Conservation (phyloP, 2,888 invertebrate species). For the Formica aserva region DNA sequence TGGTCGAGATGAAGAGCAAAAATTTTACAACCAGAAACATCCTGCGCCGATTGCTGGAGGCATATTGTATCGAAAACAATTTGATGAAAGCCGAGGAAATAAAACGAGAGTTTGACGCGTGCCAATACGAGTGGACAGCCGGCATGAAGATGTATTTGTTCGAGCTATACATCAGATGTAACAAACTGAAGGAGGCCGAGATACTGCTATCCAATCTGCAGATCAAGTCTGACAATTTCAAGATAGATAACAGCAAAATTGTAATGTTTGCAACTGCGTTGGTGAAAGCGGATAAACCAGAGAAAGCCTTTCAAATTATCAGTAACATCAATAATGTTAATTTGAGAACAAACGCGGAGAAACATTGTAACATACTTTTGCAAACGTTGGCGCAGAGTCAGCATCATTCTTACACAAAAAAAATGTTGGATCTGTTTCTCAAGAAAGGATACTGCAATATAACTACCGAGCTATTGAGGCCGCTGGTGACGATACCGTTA, state of each 20-base stretch:
- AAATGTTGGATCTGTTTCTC: conserved; percentile 87
- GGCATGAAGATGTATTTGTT: conserved; percentile 90
- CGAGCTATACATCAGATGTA: conserved; percentile 88
- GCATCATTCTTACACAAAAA: conserved; percentile 84
- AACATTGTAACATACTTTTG: conserved; percentile 89
- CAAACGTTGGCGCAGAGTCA: conserved; percentile 86
- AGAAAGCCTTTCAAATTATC: conserved; percentile 56
- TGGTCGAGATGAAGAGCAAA: conserved; percentile 89
- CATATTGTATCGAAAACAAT: conserved; percentile 88
- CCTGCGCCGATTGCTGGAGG: conserved; percentile 88
- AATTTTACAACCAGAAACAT: conserved; percentile 90
- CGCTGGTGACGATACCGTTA: conserved; percentile 88
- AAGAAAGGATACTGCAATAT: conserved; percentile 87
- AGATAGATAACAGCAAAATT: conserved; percentile 89
- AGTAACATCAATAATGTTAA: neutral
- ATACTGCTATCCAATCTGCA: conserved; percentile 87
- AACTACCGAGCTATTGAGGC: conserved; percentile 88
- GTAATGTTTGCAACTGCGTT: conserved; percentile 89
- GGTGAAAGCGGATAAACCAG: conserved; percentile 84
- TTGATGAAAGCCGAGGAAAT: conserved; percentile 87
- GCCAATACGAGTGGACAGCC: conserved; percentile 85
- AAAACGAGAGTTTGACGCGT: conserved; percentile 86
- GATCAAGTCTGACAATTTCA: conserved; percentile 87
- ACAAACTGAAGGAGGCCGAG: conserved; percentile 87
- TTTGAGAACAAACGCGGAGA: conserved; percentile 76